Base-by-base conservation (phyloP, 2,888 invertebrate genomes). In the Microdon myrmicae region DNA sequence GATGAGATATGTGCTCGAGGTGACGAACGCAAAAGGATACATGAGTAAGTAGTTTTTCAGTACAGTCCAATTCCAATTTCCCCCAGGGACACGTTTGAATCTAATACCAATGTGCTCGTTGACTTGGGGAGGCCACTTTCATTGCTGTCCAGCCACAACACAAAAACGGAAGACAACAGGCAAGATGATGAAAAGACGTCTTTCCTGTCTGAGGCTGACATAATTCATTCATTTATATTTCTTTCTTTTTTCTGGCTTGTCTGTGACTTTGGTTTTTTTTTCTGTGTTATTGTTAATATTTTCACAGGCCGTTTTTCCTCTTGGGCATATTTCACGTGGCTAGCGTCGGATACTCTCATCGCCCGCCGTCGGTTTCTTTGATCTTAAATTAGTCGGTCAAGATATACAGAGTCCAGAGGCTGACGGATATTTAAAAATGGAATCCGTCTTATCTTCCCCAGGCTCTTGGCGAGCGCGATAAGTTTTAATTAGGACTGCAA, bases 81-180 rank as follows among this genome's bases (percentile, higher is more conserved):
- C 58, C 37, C 61, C 51, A 56, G 31, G 51, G 61, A 51, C 61
- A 64, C 56, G 61, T 64, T 35, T 41, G 37, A 64, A 58, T 64
- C 51, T 64, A 64, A 64, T 64, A 56, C 47, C 37, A 44, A 29
- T 28, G 25, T 23, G 14, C 6, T 20, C 25, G 19, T 29, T 31
- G 7, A 12, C 13, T 10, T 4, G 8, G 14, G n/a, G n/a, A n/a
- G n/a, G n/a, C n/a, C n/a, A n/a, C n/a, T n/a, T n/a, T n/a, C n/a
- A n/a, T n/a, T n/a, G n/a, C n/a, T n/a, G n/a, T n/a, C n/a, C n/a
- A n/a, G n/a, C n/a, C n/a, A n/a, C n/a, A n/a, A n/a, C n/a, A n/a
- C n/a, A n/a, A n/a, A n/a, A n/a, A n/a, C n/a, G n/a, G n/a, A n/a
- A n/a, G n/a, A n/a, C n/a, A n/a, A n/a, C n/a, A n/a, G n/a, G n/a